Base-by-base conservation (phyloP, 2,113 vertebrate genomes). In the Nycticorax nycticorax region DNA sequence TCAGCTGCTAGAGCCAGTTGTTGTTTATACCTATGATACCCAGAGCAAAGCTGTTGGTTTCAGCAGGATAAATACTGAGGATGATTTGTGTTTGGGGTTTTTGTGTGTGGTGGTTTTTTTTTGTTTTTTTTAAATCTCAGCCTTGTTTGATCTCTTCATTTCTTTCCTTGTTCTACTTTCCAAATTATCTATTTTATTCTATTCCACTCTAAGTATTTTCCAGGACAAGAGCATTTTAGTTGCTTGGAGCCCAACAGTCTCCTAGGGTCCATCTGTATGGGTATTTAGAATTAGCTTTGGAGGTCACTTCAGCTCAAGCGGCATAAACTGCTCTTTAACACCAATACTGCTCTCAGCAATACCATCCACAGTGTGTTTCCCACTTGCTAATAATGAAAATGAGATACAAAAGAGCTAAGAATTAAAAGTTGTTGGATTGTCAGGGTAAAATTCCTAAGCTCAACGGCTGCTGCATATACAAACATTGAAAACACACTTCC, bases 21-120 rank as follows among this genome's bases (percentile, higher is more conserved):
- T 80, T 98, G 97, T 63, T 98, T 98, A 91, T 98, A 99, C 96
- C 99, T 99, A 57, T 2, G 5, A 93, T 18, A 83, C 21, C 68
- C 41, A 79, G 57, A 86, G 63, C 17, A 92, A 92, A 77, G 20
- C n/a, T 59, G 50, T 81, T 74, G 50, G 91, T 81, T 91, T 87
- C 81, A 93, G 77, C 55, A 87, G 24, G 26, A 57, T 35, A 88
- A 88, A 82, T 53, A 41, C 30, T 33, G 39, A 66, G 10, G 16
- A 62, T 33, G 4, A 33, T 86, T 60, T 64, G 15, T 56, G 33
- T 23, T 47, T 32, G 26, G 26, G 28, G 30, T 10, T 53, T 9
- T 30, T 62, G 45, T 41, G 30, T 43, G 41, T 43, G 41, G 14
- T 41, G 9, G 24, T 7, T 67, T 75, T 35, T 10, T 12, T 43